These are phyloP conservation scores for Micromesistius poutassou DNA, from an alignment of 2,797 vertebrate genomes.

Conservation along the genomic window DNA sequence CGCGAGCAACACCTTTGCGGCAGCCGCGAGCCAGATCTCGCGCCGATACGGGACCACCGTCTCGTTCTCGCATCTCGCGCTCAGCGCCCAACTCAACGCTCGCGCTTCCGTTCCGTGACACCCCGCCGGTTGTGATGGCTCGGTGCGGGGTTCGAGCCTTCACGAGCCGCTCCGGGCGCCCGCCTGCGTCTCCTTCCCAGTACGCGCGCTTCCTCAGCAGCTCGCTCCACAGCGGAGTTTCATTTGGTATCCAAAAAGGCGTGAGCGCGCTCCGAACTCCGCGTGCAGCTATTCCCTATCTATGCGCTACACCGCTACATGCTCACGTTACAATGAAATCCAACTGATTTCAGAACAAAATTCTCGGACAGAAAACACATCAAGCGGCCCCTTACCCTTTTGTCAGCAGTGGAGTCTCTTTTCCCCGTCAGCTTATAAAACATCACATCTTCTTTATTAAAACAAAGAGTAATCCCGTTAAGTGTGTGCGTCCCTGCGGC, in stretches of 20 bases:
- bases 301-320: background rate
- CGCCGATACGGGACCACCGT: constrained; percentile 39
- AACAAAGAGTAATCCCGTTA: constrained; percentile 67
- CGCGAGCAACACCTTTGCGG: constrained; percentile 34
- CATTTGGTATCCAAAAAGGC: background rate
- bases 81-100: background rate
- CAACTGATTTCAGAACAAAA: background rate
- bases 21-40: constrained; percentile 26
- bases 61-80: constrained; percentile 16
- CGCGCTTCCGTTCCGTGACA: constrained; percentile 14
- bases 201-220: background rate
- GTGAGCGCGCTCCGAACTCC: background rate
- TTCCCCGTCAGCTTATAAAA: constrained; percentile 43
- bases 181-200: background rate
- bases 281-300: background rate
- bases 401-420: constrained; percentile 54
- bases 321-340: background rate
- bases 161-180: background rate
- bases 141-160: background rate
- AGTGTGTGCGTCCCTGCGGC: constrained; percentile 55
- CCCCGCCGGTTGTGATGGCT: background rate
- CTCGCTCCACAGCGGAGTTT: background rate
- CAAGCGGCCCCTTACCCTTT: constrained; percentile 60
- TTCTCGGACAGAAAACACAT: background rate
- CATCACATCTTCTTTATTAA: constrained; percentile 70